Conservation (phyloP, 2,888 invertebrate species). For the Adineta ricciae region DNA sequence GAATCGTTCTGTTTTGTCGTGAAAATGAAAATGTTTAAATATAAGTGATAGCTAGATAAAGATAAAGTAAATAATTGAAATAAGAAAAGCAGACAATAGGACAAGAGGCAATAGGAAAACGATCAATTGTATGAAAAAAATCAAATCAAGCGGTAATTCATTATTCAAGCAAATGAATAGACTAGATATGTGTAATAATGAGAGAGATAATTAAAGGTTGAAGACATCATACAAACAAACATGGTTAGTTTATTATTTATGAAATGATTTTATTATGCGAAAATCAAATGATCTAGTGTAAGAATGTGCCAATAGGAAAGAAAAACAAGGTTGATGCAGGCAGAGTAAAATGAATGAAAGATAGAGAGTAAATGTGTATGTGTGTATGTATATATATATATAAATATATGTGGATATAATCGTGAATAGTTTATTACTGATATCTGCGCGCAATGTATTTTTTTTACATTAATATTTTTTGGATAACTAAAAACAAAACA, state of each 20-base stretch:
- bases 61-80: background rate
- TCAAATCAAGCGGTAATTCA: background rate
- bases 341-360: background rate
- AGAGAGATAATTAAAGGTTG: background rate
- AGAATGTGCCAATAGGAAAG: background rate
- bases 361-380: background rate
- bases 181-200: background rate
- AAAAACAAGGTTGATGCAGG: background rate
- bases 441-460: background rate
- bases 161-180: background rate
- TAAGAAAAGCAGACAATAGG: background rate
- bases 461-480: background rate
- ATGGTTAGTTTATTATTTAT: background rate
- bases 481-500: conserved; percentile 9
- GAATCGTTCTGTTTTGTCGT: background rate
- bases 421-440: background rate
- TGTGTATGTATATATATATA: background rate
- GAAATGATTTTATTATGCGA: background rate
- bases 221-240: background rate
- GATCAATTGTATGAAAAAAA: background rate
- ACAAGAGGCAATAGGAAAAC: background rate
- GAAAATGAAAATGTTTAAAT: background rate
- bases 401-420: background rate
- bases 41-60: background rate
- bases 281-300: background rate